phyloP scores from a whole-genome alignment of 2,888 invertebrate species.

The Unio delphinus region DNA sequence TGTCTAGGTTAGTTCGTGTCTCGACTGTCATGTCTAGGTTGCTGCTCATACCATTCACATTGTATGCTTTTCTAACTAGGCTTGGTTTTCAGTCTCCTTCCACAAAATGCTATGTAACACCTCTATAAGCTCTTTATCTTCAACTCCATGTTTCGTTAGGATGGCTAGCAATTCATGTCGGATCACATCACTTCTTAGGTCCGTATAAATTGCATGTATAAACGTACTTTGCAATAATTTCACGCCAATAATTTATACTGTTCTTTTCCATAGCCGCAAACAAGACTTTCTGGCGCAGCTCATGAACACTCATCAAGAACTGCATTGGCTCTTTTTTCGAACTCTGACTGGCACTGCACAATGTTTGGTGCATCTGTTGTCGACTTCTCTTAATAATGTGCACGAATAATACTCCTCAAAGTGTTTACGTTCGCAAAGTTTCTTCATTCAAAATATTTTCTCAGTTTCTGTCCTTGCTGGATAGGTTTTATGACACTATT shows the following conservation, averaged over 20 bases:
- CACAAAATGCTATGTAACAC: background rate
- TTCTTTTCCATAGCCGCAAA: slow-evolving; percentile 1
- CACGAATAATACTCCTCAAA: background rate
- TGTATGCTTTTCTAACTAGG: background rate
- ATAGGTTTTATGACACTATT: no score
- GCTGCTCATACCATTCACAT: no score
- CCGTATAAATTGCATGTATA: background rate
- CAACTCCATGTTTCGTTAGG: background rate
- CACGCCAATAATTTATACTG: background rate
- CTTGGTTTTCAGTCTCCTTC: slow-evolving; percentile 5
- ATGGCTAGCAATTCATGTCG: background rate
- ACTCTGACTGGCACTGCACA: no score
- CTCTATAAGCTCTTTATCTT: background rate
- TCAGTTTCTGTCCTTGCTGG: no score
- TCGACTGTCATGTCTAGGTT: no score
- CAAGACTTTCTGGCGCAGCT: slow-evolving; percentile 6
- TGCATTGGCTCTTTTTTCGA: background rate
- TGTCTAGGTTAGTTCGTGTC: no score
- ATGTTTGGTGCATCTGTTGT: background rate
- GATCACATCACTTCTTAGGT: background rate
- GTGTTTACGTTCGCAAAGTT: background rate
- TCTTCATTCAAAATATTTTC: no score
- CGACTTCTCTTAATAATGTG: slow-evolving; percentile 7
- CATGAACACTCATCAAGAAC: slow-evolving; percentile 2
- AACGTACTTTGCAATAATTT: background rate